Base-by-base conservation (phyloP, 2,888 invertebrate genomes). In the Monoplex corrugatus region DNA sequence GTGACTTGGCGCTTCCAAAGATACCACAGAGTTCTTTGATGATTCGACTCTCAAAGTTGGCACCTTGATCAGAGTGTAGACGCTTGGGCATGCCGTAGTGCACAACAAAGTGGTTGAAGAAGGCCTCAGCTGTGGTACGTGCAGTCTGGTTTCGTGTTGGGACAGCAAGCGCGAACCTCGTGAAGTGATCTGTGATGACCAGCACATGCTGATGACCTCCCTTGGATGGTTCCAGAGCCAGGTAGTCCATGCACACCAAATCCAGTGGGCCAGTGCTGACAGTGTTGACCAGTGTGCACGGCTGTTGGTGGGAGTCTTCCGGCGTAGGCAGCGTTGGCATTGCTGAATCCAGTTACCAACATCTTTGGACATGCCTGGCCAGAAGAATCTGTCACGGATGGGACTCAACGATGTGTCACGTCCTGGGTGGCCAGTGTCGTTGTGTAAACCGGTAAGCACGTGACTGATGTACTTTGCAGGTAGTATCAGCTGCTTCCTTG, bases 181-280 rank as follows among this genome's bases (percentile, higher is more conserved):
- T 87, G 57, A 87, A 87, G 28, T 78, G 87, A 43, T 87, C 87
- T 38, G 87, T 87, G 45, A 87, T 78, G 1, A 80, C 75, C 28
- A 87, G 45, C 40, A 87, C 78, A 78, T 87, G 45, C 38, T 87
- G 45, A 23, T 45, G 32, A 5, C 75, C 87, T 44, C 87, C 87
- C 50, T 86, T 86, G 10, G 87, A 87, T 28, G 50, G 8, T 38
- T 84, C 84, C 23, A 88, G 32, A 2, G 45, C 72, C 23, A 86
- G 86, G 43, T n/a, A 86, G 40, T 85, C 50, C 6, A 82, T 68
- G 23, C 78, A 88, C 23, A 80, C 83, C 32, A 83, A 32, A 3
- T 45, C 83, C 16, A 83, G 45, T 44, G 83, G 45, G 1, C 32
- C 35, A 16, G 75, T 75, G 19, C 44, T 78, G n/a, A 87, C 80